Evolutionary conservation across 2,113 vertebrate species (phyloP).

Genomic region (Leptobrachium ailaonicum): DNA sequence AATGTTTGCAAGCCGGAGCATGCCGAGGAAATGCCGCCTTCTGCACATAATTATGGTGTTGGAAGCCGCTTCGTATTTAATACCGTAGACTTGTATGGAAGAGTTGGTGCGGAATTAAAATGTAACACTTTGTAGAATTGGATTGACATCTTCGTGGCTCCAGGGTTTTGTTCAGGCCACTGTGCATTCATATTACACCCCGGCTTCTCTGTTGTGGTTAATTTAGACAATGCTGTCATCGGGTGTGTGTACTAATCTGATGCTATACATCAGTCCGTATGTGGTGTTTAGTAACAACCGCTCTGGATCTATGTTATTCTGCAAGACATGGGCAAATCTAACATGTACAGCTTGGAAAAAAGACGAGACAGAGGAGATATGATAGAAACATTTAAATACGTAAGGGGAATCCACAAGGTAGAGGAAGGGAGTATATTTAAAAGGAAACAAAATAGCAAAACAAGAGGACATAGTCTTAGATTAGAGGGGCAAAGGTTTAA

Average conservation of each 20-base stretch:
- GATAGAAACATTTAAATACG: no score
- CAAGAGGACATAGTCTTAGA: no score
- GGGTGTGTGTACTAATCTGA: neutral
- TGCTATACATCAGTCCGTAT: neutral
- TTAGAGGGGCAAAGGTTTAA: no score
- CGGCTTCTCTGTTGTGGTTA: constrained; percentile 22
- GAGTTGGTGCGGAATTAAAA: constrained; percentile 18
- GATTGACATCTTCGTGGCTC: neutral
- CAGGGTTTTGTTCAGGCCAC: neutral
- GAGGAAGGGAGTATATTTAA: no score
- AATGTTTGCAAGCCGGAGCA: no score
- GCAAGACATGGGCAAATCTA: no score
- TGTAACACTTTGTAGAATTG: neutral
- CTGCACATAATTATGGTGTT: neutral
- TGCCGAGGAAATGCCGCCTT: neutral
- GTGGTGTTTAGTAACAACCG: constrained; percentile 5
- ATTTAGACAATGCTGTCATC: constrained; percentile 27
- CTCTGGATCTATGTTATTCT: neutral
- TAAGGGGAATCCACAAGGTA: no score
- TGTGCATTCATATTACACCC: neutral
- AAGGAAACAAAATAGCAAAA: no score
- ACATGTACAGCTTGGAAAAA: no score
- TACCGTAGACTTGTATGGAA: neutral
- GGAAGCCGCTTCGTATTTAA: neutral
- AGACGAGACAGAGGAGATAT: no score